phyloP scores from a whole-genome alignment of 2,888 invertebrate genomes.

The Rhagonycha fulva region DNA sequence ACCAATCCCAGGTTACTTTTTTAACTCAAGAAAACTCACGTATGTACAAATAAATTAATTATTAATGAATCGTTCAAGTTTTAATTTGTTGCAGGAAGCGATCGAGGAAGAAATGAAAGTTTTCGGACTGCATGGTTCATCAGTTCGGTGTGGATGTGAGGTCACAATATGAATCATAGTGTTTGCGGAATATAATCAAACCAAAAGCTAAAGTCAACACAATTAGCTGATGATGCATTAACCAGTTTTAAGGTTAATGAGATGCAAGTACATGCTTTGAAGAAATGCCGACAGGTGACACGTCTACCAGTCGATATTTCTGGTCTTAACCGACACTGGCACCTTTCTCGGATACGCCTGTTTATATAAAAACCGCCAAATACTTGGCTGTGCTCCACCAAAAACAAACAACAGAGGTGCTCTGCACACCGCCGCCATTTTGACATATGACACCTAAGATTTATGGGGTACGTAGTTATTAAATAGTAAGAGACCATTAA shows the following conservation, averaged over 20 bases:
- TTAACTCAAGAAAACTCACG: background rate
- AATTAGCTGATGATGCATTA: conserved; percentile 41
- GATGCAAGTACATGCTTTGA: conserved; percentile 45
- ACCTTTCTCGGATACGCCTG: conserved; percentile 42
- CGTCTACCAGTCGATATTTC: conserved; percentile 43
- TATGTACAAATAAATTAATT: too few relatives aligned
- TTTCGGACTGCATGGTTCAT: background rate
- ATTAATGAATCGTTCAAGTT: background rate
- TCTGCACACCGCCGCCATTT: conserved; percentile 44
- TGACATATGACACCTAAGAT: conserved; percentile 46
- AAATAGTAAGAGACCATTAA: conserved; percentile 48
- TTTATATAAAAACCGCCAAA: conserved; percentile 32
- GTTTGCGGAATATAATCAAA: conserved; percentile 24
- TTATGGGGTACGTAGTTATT: conserved; percentile 49
- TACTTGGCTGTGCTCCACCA: conserved; percentile 48
- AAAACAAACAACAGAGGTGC: conserved; percentile 43
- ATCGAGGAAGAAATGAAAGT: background rate
- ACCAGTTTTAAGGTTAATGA: conserved; percentile 44
- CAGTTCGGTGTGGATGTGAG: background rate
- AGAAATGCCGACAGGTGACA: conserved; percentile 45
- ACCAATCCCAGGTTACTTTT: conserved; percentile 1
- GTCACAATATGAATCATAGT: background rate
- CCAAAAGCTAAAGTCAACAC: conserved; percentile 27
- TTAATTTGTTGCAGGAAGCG: background rate
- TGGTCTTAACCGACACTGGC: conserved; percentile 40